Conservation (phyloP, 2,888 invertebrate genomes). For the Mylabris sibirica region DNA sequence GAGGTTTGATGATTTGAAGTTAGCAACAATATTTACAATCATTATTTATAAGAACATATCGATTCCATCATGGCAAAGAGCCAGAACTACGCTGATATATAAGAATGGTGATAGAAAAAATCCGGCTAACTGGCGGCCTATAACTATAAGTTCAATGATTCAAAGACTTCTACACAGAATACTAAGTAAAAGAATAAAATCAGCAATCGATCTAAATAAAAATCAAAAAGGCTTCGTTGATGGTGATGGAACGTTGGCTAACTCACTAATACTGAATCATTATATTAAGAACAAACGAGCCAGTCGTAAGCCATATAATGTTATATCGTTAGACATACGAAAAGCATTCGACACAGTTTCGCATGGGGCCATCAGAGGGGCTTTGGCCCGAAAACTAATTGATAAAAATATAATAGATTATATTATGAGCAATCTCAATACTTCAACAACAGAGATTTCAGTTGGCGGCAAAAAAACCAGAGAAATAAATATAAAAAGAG, state of each 20-base stretch:
- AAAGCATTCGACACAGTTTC: conserved; percentile 36
- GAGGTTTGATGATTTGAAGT: background rate
- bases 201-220: no score
- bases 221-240: no score
- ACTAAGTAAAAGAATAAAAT: no score
- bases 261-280: conserved; percentile 15
- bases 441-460: no score
- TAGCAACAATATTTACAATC: background rate
- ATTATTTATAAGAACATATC: background rate
- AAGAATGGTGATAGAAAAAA: conserved; percentile 12
- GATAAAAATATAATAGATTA: background rate
- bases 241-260: no score
- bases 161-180: no score
- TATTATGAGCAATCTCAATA: no score
- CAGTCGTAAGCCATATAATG: conserved; percentile 18
- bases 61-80: background rate
- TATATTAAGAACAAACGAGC: conserved; percentile 16
- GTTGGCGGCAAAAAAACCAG: no score
- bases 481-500: background rate
- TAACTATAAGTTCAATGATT: conserved; percentile 8
- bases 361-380: conserved; percentile 17
- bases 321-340: conserved; percentile 30
- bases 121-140: conserved; percentile 25
- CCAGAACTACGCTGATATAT: conserved; percentile 21
- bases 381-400: background rate